Percentiles rank a stretch among this genome's conserved stretches.
Evolutionary conservation across 2,888 invertebrate genomes (phyloP).

Genomic region (Calameuta pallipes): DNA sequence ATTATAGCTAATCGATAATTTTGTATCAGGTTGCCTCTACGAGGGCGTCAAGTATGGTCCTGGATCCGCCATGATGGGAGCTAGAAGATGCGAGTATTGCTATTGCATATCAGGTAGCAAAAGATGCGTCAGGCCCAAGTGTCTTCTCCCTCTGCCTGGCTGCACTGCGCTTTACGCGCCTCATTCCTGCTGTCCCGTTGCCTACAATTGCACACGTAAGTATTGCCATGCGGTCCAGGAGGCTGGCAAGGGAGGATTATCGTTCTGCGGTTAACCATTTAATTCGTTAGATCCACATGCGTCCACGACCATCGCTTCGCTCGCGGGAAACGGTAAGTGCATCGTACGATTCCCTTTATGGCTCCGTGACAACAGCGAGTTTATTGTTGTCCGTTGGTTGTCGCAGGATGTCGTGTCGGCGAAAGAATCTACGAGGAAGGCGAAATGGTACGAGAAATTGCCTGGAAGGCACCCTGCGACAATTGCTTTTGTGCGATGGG

Average conservation of each 20-base stretch:
- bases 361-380: not conserved
- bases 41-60: conserved; percentile 81
- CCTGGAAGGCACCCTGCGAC: conserved; percentile 75
- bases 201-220: conserved; percentile 76
- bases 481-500: conserved; percentile 86
- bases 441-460: conserved; percentile 72
- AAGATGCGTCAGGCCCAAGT: conserved; percentile 82
- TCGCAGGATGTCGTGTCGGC: conserved; percentile 74
- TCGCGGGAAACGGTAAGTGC: conserved; percentile 50
- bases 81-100: conserved; percentile 86
- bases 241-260: not conserved
- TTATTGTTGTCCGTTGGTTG: not conserved
- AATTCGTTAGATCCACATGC: conserved; percentile 39
- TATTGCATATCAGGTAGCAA: conserved; percentile 75
- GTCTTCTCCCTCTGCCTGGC: conserved; percentile 79
- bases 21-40: conserved; percentile 75
- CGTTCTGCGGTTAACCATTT: not conserved
- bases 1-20: conserved; percentile 17
- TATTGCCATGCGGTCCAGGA: conserved; percentile 15
- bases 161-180: conserved; percentile 74
- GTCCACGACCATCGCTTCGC: conserved; percentile 46
- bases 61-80: conserved; percentile 85
- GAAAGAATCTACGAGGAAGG: conserved; percentile 77
- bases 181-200: conserved; percentile 83
- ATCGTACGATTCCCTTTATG: conserved; percentile 6